Evolutionary conservation across 2,113 vertebrate genomes (phyloP), one percentile per base, ranked within the genome.

Genomic region (Seriola quinqueradiata): DNA sequence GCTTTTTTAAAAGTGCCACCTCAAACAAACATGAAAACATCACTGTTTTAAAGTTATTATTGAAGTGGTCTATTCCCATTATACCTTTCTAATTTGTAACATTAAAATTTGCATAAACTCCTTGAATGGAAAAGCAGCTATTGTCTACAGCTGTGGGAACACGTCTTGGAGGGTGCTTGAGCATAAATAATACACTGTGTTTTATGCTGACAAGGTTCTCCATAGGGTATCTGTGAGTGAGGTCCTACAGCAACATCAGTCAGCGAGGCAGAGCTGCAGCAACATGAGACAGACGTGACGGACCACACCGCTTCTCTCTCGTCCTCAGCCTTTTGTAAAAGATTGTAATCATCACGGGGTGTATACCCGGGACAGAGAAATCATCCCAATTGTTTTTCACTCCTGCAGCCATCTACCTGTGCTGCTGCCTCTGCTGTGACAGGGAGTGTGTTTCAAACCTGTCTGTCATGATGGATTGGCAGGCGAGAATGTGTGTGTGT

Each of bases 171-270:
- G 72, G 81, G 12, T 25, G 80, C 66, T 19, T 2, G 17, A n/a
- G 54, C 57, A 79, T 90, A 82, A 90, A 91, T 87, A 87, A 85
- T 87, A 66, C 48, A 83, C 82, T 4, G 78, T 79, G 79, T 91
- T 58, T 58, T 80, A 66, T 64, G 66, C 75, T 70, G 48, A 61
- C 64, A 16, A 2, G 0, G n/a, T 64, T 65, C 75, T 84, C 81
- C 70, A n/a, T 38, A 13, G 86, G 57, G 82, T n/a, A 19, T 38
- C 54, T 4, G 57, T 21, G 48, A 84, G 74, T 12, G 4, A 21
- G 55, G 63, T 66, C 54, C 64, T 60, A 23, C 55, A 60, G 66
- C 16, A 13, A 60, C 81, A 25, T 25, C 57, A 19, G 75, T 57
- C 69, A 42, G 16, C 1, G 25, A 38, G 44, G 46, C 16, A 54